These are phyloP conservation scores for Epinotia nisella DNA, from an alignment of 2,888 invertebrate genomes.

Conservation along the genomic window DNA sequence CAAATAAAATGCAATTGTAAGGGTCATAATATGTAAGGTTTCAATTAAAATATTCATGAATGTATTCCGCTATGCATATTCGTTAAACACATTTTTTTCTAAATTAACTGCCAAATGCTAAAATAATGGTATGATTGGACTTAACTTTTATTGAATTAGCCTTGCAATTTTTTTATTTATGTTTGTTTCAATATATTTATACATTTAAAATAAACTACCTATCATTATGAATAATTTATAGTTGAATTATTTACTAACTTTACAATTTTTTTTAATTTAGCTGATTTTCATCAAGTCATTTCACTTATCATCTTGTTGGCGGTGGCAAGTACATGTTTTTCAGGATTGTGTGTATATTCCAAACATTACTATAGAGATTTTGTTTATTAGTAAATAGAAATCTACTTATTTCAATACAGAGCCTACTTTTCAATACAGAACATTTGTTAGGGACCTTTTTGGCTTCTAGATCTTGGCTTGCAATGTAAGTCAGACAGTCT, in stretches of 20 bases:
- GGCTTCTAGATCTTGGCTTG: not conserved
- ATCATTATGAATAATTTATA: no score
- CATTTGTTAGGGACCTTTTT: not conserved
- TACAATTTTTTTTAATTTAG: no score
- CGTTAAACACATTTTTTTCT: not conserved
- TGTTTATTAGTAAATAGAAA: no score
- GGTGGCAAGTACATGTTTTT: no score
- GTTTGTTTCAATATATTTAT: not conserved
- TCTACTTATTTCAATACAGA: not conserved
- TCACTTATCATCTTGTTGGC: no score
- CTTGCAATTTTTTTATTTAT: slow-evolving; percentile 2
- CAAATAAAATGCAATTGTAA: not conserved
- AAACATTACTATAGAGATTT: no score
- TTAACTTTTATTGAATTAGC: not conserved
- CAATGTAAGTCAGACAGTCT: no score
- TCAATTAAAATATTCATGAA: not conserved
- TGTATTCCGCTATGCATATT: not conserved
- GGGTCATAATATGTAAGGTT: not conserved
- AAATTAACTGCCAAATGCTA: not conserved
- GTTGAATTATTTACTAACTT: no score
- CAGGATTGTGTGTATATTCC: no score
- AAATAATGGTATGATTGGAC: not conserved
- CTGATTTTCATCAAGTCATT: no score
- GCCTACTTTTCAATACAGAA: no score
- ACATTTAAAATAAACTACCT: no score